Conservation (phyloP, 2,888 invertebrate species). For the Xylota segnis region DNA sequence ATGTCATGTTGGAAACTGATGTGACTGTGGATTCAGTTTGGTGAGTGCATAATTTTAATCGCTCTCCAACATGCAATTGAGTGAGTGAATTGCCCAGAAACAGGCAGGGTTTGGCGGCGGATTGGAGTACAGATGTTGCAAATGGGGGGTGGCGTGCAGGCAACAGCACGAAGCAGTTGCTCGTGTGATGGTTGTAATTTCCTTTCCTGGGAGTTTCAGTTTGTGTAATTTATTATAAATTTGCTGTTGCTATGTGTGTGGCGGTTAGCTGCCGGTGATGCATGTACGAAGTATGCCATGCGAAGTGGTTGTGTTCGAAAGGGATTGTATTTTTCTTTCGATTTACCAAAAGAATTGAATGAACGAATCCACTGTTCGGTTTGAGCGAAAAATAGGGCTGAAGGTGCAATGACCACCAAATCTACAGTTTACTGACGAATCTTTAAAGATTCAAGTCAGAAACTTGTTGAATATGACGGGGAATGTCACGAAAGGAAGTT, state of each 20-base stretch:
- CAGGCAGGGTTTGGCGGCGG: constrained; percentile 11
- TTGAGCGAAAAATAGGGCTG: too few species aligned
- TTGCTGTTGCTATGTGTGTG: constrained; percentile 19
- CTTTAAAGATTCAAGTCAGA: too few species aligned
- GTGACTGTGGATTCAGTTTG: constrained; percentile 59
- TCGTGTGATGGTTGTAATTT: constrained; percentile 59
- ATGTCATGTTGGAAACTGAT: constrained; percentile 70
- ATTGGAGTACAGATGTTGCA: constrained; percentile 27
- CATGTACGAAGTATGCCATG: constrained; percentile 1
- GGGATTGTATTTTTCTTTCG: background rate
- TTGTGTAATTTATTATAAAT: constrained; percentile 60
- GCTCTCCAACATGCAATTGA: constrained; percentile 68
- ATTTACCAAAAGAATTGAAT: background rate
- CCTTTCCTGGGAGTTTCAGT: constrained; percentile 53
- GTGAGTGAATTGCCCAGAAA: constrained; percentile 43
- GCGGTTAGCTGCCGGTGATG: background rate
- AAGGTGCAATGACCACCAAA: too few species aligned
- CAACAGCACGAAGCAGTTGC: constrained; percentile 34
- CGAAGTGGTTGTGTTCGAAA: constrained; percentile 8
- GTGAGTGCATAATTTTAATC: constrained; percentile 71
- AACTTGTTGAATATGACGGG: too few species aligned
- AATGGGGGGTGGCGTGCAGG: background rate
- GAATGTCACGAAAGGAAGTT: too few species aligned
- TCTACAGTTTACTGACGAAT: too few species aligned
- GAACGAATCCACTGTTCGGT: background rate